Base-by-base conservation (phyloP, 1,140 invertebrate species). In the Macrosteles quadrilineatus region DNA sequence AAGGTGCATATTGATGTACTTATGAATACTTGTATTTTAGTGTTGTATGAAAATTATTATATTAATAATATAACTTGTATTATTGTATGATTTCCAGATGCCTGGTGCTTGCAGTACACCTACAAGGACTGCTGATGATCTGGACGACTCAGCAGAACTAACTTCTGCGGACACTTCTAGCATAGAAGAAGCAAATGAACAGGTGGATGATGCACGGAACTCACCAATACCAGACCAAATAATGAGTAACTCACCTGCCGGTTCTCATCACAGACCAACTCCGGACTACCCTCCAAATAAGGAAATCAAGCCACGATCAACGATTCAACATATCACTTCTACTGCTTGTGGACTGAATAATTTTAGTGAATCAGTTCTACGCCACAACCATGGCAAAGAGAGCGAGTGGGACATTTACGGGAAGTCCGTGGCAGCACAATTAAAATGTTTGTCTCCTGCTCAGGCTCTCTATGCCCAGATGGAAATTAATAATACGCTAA, bases 371-470 rank as follows among this genome's bases (percentile, higher is more conserved):
- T 43, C 36, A 9, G 17, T 43, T 43, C 17, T 17, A 11, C 36
- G 17, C 36, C 9, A 17, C 17, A 17, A 43, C 36, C 36, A 11
- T 43, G 17, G 36, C 36, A 43, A 43, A 43, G 47, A 50, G 21
- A 50, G n/a, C n/a, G 47, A 50, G 47, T 50, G 47, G 47, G 47
- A 50, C 21, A 50, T 50, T 50, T 50, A 50, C n/a, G 47, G 47
- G 6, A 6, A n/a, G 6, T 19, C 6, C n/a, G 47, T 50, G 47
- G 47, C 47, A 6, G 47, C 47, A 11, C 21, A 50, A 19, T 50
- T 50, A n/a, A 50, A 50, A 50, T n/a, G 6, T 6, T 6, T 50
- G 47, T 50, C 47, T 50, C 4, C 47, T 50, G 47, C n/a, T 50
- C 47, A 50, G 47, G 47, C 47, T 9, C 6, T 50, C n/a, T 9